These are phyloP conservation scores for Pyrrhia umbra DNA, from an alignment of 2,888 invertebrate species.

Conservation along the genomic window DNA sequence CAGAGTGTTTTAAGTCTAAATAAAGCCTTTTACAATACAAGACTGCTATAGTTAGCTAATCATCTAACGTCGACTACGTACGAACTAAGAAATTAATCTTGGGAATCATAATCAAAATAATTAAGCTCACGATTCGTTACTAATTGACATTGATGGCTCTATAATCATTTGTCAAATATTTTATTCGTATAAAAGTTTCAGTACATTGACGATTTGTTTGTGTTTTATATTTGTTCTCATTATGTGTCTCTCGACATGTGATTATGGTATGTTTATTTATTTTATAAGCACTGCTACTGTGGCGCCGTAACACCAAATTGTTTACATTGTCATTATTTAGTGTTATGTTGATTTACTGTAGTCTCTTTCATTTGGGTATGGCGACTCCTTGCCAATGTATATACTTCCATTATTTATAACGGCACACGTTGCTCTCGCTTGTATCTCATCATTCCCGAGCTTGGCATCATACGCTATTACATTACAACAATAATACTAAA, in stretches of 20 bases:
- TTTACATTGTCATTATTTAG: conserved; percentile 78
- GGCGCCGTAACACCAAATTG: conserved; percentile 67
- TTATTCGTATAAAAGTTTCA: background rate
- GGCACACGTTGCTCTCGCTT: conserved; percentile 63
- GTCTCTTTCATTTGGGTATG: conserved; percentile 61
- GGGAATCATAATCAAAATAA: conserved; percentile 13
- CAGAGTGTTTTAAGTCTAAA: conserved; percentile 4
- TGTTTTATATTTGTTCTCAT: conserved; percentile 26
- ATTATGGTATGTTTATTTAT: conserved; percentile 51
- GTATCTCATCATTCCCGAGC: conserved; percentile 56
- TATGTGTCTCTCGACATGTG: conserved; percentile 22
- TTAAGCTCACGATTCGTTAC: conserved; percentile 11
- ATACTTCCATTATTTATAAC: conserved; percentile 69
- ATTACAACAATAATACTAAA: conserved; percentile 42
- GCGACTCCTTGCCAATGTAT: conserved; percentile 69
- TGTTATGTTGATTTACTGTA: conserved; percentile 72
- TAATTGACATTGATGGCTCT: conserved; percentile 51
- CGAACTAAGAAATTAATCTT: conserved; percentile 17
- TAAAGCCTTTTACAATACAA: background rate
- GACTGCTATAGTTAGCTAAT: background rate
- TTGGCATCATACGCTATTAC: conserved; percentile 55
- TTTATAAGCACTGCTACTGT: conserved; percentile 35
- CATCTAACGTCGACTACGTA: background rate
- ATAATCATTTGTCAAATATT: conserved; percentile 29
- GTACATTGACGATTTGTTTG: conserved; percentile 5